Evolutionary conservation across 2,113 vertebrate species (phyloP).

Genomic region (Murina feae): DNA sequence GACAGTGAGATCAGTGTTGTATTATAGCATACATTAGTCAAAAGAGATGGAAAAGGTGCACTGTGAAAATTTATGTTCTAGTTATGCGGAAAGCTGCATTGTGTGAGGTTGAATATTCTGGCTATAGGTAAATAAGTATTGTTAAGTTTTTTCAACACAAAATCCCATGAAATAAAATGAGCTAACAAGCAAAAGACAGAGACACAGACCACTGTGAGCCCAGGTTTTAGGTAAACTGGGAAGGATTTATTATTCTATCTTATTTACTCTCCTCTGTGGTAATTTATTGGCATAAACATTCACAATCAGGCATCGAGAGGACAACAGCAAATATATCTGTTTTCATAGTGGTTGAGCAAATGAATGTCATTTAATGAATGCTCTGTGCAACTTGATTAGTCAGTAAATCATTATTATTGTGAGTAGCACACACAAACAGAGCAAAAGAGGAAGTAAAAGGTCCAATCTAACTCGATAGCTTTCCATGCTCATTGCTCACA

Average conservation of each 20-base stretch:
- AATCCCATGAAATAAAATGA: not conserved
- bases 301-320: not conserved
- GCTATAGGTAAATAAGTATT: not conserved
- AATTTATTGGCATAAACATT: not conserved
- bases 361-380: not conserved
- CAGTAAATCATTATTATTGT: not conserved
- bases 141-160: not conserved
- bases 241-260: not conserved
- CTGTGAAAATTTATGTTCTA: not conserved
- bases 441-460: not conserved
- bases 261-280: not conserved
- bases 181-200: not conserved
- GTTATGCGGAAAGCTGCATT: not conserved
- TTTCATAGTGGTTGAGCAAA: not conserved
- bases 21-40: not conserved
- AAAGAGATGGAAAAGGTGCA: not conserved
- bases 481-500: not conserved
- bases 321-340: not conserved
- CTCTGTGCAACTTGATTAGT: not conserved
- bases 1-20: not conserved
- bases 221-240: not conserved
- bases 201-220: not conserved
- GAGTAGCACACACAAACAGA: not conserved
- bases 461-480: not conserved
- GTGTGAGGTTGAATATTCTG: not conserved